These are phyloP conservation scores for Drosophila greeni DNA, from an alignment of 2,888 invertebrate genomes.

Conservation along the genomic window DNA sequence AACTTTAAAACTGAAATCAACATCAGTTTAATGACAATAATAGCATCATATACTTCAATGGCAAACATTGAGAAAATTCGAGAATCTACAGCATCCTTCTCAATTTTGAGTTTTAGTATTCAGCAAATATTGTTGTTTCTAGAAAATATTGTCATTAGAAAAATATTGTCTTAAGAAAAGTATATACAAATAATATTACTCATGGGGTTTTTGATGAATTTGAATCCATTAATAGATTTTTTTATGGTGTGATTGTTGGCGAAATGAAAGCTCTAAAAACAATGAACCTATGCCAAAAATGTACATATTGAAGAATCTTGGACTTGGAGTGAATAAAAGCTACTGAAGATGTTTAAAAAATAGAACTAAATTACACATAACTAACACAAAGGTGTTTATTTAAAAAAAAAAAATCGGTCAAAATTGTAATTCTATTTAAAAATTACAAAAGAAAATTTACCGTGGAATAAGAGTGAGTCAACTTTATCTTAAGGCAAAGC, in stretches of 20 bases:
- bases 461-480: neutral
- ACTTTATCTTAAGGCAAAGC: too few relatives aligned
- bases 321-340: neutral
- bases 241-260: neutral
- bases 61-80: neutral
- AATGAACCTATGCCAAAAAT: neutral
- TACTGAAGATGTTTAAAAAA: neutral
- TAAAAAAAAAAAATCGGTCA: neutral
- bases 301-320: too few relatives aligned
- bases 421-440: neutral
- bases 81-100: neutral
- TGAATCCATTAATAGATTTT: neutral
- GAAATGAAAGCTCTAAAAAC: neutral
- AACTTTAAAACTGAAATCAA: too few relatives aligned
- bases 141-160: neutral
- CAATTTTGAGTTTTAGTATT: neutral
- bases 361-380: neutral
- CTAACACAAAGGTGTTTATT: neutral
- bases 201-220: constrained; percentile 2
- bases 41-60: neutral
- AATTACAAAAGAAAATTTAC: neutral
- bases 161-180: neutral
- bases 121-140: neutral
- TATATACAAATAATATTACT: constrained; percentile 4
- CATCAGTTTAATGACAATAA: neutral